phyloP scores from a whole-genome alignment of 2,888 invertebrate genomes.

The Limnephilus rhombicus region DNA sequence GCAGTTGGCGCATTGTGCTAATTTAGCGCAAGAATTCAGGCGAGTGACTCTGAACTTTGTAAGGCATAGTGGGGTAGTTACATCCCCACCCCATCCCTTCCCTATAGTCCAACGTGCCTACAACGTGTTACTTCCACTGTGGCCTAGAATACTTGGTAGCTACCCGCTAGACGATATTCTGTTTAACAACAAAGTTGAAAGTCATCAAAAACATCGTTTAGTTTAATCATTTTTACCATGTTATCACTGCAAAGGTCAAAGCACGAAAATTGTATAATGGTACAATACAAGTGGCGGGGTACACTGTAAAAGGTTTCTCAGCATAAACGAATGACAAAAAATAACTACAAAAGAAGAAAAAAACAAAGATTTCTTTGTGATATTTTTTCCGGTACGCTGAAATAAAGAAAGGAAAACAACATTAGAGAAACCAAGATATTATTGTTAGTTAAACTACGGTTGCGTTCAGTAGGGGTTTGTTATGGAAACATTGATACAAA shows the following conservation, averaged over 20 bases:
- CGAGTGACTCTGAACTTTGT: constrained; percentile 6
- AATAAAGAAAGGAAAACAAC: constrained; percentile 9
- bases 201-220: neutral
- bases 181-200: neutral
- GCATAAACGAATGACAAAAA: neutral
- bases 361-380: neutral
- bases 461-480: neutral
- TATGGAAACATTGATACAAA: neutral
- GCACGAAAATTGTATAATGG: neutral
- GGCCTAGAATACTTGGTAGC: neutral
- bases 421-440: neutral
- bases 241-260: neutral
- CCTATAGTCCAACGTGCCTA: neutral
- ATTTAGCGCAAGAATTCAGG: neutral
- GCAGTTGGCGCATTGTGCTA: constrained; percentile 18
- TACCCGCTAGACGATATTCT: neutral
- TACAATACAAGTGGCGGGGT: neutral
- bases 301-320: neutral
- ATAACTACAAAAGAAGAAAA: constrained; percentile 9
- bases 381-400: neutral
- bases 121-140: neutral
- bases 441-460: neutral
- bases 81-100: neutral
- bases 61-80: neutral
- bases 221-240: neutral